These are phyloP conservation scores for Plodia interpunctella DNA, from an alignment of 1,140 invertebrate species.

Conservation along the genomic window DNA sequence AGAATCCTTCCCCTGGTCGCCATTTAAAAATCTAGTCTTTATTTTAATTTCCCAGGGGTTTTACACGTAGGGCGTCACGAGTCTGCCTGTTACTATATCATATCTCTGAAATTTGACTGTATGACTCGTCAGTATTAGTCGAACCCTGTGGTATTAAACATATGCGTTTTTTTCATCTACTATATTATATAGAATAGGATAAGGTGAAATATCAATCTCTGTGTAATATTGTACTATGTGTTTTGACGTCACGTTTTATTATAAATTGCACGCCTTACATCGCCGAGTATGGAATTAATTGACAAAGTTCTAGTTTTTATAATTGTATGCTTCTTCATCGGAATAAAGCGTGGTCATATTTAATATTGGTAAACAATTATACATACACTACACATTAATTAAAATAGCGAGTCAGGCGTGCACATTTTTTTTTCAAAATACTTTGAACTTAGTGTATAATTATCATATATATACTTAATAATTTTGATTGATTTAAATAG, in stretches of 20 bases:
- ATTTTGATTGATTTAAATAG: slow-evolving; percentile 31
- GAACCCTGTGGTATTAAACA: slow-evolving; percentile 49
- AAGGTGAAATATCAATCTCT: slow-evolving; percentile 47
- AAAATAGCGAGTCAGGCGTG: background rate
- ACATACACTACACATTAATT: background rate
- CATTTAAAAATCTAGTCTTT: background rate
- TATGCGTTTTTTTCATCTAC: slow-evolving; percentile 47
- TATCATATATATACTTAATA: slow-evolving; percentile 28
- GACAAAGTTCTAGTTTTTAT: background rate
- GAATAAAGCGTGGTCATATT: too few relatives aligned
- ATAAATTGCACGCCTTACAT: slow-evolving; percentile 17
- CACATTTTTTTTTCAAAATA: background rate
- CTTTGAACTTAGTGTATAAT: background rate
- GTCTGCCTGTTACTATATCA: slow-evolving; percentile 32
- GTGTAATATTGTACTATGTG: slow-evolving; percentile 36
- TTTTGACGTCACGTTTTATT: slow-evolving; percentile 31
- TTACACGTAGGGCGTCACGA: background rate
- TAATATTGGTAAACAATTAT: too few relatives aligned
- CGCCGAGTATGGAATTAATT: background rate
- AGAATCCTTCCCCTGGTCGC: too few relatives aligned
- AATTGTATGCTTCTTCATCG: too few relatives aligned
- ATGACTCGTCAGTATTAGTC: slow-evolving; percentile 66
- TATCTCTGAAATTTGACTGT: slow-evolving; percentile 58
- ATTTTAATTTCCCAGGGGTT: background rate
- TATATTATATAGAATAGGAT: slow-evolving; percentile 35